phyloP scores from a whole-genome alignment of 2,888 invertebrate species.

The Kryphioiulus occultus region DNA sequence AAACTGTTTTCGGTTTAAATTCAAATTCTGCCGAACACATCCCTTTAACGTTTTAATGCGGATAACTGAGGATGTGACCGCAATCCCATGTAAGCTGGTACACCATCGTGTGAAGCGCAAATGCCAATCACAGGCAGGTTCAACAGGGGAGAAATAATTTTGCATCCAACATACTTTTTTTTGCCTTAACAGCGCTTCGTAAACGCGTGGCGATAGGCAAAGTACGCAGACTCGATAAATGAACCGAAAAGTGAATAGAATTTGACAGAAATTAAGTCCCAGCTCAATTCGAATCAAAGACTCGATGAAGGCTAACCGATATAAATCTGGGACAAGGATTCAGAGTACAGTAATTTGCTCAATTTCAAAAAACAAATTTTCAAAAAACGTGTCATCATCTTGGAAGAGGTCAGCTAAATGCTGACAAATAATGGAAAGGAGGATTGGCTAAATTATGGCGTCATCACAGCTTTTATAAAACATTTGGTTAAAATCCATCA shows the following conservation, averaged over 20 bases:
- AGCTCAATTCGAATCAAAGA: not conserved
- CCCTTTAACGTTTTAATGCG: conserved; percentile 27
- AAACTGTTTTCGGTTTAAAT: not conserved
- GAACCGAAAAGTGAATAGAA: not conserved
- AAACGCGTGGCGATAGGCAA: no score
- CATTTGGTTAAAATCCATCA: no score
- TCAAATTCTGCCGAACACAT: conserved; percentile 18
- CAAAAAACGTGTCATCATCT: no score
- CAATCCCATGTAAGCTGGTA: conserved; percentile 28
- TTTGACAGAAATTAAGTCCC: not conserved
- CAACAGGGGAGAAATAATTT: not conserved
- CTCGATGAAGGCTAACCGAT: no score
- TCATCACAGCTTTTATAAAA: no score
- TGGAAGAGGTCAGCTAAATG: no score
- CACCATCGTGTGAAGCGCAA: not conserved
- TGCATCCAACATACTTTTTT: not conserved
- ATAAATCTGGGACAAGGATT: no score
- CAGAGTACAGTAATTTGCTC: no score
- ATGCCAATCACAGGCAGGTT: not conserved
- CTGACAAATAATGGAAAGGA: no score
- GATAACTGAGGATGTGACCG: conserved; percentile 27
- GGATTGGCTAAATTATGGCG: no score
- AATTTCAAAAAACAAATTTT: no score
- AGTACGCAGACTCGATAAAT: not conserved
- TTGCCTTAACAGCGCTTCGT: not conserved